phyloP scores from a whole-genome alignment of 2,888 invertebrate species.

The Sarcophaga variegata region DNA sequence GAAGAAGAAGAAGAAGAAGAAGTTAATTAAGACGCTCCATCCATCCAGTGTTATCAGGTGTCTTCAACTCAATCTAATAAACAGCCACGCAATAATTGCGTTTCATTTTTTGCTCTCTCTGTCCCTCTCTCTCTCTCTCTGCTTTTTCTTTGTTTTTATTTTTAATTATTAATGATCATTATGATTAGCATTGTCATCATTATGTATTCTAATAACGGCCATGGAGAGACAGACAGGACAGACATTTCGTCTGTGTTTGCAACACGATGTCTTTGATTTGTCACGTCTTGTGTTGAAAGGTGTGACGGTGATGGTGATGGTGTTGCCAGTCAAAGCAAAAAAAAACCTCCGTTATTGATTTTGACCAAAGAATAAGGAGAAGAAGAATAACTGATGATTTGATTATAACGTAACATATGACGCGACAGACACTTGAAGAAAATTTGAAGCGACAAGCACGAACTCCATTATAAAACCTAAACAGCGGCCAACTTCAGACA shows the following conservation, averaged over 20 bases:
- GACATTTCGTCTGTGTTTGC: no score
- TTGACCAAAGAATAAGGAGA: background rate
- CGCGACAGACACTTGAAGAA: background rate
- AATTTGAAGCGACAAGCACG: background rate
- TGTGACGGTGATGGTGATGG: background rate
- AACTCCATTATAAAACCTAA: no score
- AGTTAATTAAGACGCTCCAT: constrained; percentile 63
- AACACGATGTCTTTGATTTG: constrained; percentile 41
- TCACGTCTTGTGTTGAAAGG: constrained; percentile 34
- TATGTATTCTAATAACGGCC: background rate
- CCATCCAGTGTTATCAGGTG: constrained; percentile 7
- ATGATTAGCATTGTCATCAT: background rate
- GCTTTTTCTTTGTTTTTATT: background rate
- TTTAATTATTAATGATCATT: background rate
- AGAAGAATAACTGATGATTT: background rate
- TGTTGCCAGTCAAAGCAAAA: background rate
- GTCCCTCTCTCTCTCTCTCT: no score
- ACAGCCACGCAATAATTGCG: constrained; percentile 64
- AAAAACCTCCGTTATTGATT: background rate
- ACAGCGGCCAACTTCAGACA: no score
- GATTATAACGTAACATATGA: background rate
- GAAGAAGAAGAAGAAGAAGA: background rate
- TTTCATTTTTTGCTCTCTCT: background rate
- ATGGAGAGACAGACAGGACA: no score
- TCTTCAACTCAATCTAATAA: background rate